Base-by-base conservation (phyloP, 1,140 invertebrate genomes). In the Dendroctonus valens region DNA sequence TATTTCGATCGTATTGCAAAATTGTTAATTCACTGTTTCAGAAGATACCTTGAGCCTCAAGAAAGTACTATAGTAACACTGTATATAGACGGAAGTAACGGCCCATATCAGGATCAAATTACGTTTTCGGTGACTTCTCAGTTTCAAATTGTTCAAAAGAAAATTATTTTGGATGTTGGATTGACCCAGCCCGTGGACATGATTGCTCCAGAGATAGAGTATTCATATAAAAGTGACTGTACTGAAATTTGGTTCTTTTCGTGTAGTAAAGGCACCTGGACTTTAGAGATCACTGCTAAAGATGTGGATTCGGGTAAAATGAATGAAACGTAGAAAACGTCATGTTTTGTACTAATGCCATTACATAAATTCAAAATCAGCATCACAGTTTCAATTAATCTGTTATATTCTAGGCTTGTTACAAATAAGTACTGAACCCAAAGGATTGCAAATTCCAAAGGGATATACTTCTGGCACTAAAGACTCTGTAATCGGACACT, bases 151-250 rank as follows among this genome's bases (percentile, higher is more conserved):
- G 65, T 75, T 7, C 69, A 79, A 58, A 84, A 83, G 74, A 76
- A 78, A 39, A 75, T 74, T 0, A 70, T 78, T 7, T 40, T 82
- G 12, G 78, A 78, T 41, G 73, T 83, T 5, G 72, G 74, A 65
- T 70, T 26, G 26, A 26, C 46, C 37, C 60, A 61, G 39, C 52
- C 77, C 70, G 49, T 69, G 0, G 80, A 82, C 65, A 69, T 75
- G 44, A 67, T 51, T 37, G 71, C 67, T 9, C 82, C 82, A 53
- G 73, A 67, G 3, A 68, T 83, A 12, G 72, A 76, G 59, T 80
- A 81, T 52, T 75, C 71, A 9, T 84, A 79, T 50, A 81, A 80
- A 48, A 81, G 80, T 64, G 83, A 84, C 67, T 84, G 83, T 52
- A 71, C 71, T 2, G 78, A 78, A 12, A 76, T 80, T 58, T 59